A percentile compares a stretch with the other conserved stretches of the same genome.
phyloP scores from a whole-genome alignment of 2,113 vertebrate genomes.

The Mirza zaza region DNA sequence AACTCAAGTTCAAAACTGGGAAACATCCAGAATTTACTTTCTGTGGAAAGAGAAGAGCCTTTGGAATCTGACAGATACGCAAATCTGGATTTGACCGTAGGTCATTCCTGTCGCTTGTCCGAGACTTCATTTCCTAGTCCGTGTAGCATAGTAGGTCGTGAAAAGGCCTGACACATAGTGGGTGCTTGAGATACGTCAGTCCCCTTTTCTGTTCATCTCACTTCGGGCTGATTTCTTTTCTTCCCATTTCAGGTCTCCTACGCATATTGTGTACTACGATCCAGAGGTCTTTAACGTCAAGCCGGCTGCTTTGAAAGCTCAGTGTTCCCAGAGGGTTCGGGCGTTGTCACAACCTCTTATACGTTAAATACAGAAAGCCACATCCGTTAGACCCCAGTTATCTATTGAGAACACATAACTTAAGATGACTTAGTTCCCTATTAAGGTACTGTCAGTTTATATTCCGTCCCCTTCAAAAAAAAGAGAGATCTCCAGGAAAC shows the following conservation, averaged over 20 bases:
- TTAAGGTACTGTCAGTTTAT: not conserved
- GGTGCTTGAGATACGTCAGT: not conserved
- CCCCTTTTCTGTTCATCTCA: not conserved
- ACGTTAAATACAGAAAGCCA: conserved; percentile 54
- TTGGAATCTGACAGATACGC: not conserved
- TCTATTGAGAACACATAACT: not conserved
- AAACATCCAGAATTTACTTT: conserved; percentile 38
- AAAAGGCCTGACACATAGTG: not conserved
- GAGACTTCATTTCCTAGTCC: not conserved
- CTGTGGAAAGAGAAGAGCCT: not conserved
- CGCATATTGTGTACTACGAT: conserved; percentile 4
- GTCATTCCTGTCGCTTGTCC: not conserved
- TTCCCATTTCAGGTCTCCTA: conserved; percentile 67
- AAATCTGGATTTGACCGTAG: not conserved
- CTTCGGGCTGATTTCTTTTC: not conserved
- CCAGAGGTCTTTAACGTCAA: conserved; percentile 81
- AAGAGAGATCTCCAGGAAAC: not conserved
- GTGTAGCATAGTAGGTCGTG: not conserved
- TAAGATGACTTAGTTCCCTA: not conserved
- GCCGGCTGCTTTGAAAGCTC: conserved; percentile 76
- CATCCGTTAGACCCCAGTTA: not conserved
- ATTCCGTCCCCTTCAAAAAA: not conserved
- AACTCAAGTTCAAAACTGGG: not conserved
- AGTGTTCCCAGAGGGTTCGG: conserved; percentile 75
- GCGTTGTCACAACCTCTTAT: conserved; percentile 73